Conservation (phyloP, 2,888 invertebrate genomes). For the Drosophila putrida region DNA sequence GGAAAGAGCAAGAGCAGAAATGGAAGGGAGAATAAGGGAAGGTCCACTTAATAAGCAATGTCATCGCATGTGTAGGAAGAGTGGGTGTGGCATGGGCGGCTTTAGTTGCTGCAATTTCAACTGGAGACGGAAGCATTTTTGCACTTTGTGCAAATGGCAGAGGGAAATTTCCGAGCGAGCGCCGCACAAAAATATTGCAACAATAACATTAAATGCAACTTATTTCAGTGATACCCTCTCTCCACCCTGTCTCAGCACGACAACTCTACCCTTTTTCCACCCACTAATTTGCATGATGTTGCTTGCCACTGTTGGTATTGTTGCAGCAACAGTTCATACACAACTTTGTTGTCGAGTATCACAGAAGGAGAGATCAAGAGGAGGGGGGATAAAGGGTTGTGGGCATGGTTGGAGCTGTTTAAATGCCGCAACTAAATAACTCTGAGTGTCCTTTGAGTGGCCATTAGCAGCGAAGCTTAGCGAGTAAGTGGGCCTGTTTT, state of each 20-base stretch:
- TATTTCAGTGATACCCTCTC: constrained; percentile 55
- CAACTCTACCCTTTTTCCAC: neutral
- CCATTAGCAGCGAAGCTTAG: constrained; percentile 74
- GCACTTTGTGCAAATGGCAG: constrained; percentile 74
- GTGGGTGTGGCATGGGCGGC: constrained; percentile 23
- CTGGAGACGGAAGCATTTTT: constrained; percentile 74
- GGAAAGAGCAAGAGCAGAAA: neutral
- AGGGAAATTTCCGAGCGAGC: constrained; percentile 48
- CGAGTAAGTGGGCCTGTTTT: constrained; percentile 64
- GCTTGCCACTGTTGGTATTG: constrained; percentile 32
- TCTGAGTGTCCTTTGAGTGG: constrained; percentile 79
- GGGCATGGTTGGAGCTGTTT: constrained; percentile 43
- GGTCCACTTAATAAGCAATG: constrained; percentile 73
- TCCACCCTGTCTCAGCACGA: neutral
- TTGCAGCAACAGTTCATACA: constrained; percentile 36
- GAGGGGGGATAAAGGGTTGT: no score
- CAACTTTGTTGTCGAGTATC: constrained; percentile 55
- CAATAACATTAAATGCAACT: constrained; percentile 82
- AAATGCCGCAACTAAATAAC: constrained; percentile 80
- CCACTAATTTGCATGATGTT: constrained; percentile 68
- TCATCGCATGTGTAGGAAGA: constrained; percentile 66
- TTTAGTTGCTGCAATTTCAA: constrained; percentile 53
- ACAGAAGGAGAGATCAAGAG: neutral
- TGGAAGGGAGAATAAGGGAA: neutral
- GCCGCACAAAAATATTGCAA: constrained; percentile 70